phyloP scores from a whole-genome alignment of 92 coral and sea anemone genomes.

The Paramuricea clavata region DNA sequence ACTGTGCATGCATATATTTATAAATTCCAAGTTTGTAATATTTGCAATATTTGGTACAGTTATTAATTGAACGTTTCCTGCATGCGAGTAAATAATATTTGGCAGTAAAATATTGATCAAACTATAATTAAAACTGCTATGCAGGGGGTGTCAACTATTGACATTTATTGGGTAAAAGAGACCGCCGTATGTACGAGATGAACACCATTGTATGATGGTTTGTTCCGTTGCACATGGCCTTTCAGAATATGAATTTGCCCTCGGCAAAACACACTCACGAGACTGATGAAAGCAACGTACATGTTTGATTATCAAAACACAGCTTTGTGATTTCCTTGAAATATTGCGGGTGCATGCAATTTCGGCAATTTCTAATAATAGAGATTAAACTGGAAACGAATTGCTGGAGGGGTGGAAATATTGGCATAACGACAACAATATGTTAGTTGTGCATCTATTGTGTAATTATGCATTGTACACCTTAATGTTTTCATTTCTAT shows the following conservation, averaged over 20 bases:
- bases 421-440: background rate
- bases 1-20: background rate
- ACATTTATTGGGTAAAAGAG: background rate
- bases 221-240: background rate
- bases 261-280: background rate
- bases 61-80: conserved; percentile 6
- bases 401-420: background rate
- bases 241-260: background rate
- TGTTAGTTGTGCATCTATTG: background rate
- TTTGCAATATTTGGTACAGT: background rate
- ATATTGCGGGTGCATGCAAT: background rate
- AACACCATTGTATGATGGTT: background rate
- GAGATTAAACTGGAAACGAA: background rate
- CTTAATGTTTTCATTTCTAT: no score
- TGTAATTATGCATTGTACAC: background rate
- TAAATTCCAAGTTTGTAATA: background rate
- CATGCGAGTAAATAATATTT: background rate
- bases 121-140: background rate
- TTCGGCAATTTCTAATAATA: background rate
- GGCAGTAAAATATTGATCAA: conserved; percentile 3
- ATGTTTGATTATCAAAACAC: background rate
- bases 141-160: conserved; percentile 28
- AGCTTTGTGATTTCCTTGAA: background rate
- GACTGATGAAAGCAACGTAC: background rate
- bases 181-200: background rate